Conservation (phyloP, 2,888 invertebrate genomes). For the Pemphredon lugubris region DNA sequence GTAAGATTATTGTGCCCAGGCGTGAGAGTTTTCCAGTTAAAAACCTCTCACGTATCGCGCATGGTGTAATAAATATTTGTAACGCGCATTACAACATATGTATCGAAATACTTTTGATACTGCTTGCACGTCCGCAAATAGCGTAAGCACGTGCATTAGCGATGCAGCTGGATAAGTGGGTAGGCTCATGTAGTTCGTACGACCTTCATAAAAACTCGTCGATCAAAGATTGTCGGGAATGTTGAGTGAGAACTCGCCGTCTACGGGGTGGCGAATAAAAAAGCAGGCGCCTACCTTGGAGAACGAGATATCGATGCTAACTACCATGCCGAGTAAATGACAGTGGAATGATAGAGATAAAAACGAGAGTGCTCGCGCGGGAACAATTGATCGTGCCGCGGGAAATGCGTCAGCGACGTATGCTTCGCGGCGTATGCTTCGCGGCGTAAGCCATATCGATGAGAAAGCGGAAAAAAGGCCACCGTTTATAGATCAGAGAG, state of each 20-base stretch:
- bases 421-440: slow-evolving; percentile 3
- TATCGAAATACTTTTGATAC: neutral
- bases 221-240: slow-evolving; percentile 74
- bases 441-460: too few species aligned
- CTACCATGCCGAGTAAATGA: slow-evolving; percentile 35
- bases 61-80: neutral
- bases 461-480: too few species aligned
- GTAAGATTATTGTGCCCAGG: too few species aligned
- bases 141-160: slow-evolving; percentile 56
- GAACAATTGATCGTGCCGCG: slow-evolving; percentile 13
- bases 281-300: slow-evolving; percentile 38
- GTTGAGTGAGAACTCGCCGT: slow-evolving; percentile 65
- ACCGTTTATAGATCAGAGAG: slow-evolving; percentile 30
- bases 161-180: slow-evolving; percentile 46
- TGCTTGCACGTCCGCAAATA: slow-evolving; percentile 56
- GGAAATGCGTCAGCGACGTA: slow-evolving; percentile 16
- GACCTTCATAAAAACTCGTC: slow-evolving; percentile 76
- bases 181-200: slow-evolving; percentile 59
- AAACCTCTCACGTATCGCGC: too few species aligned
- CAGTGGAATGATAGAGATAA: slow-evolving; percentile 14
- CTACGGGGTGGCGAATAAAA: slow-evolving; percentile 61
- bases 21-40: too few species aligned
- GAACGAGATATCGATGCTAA: slow-evolving; percentile 33
- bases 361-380: slow-evolving; percentile 4
- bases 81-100: neutral